Base-by-base conservation (phyloP, 2,888 invertebrate genomes). In the Rhaphigaster nebulosa region DNA sequence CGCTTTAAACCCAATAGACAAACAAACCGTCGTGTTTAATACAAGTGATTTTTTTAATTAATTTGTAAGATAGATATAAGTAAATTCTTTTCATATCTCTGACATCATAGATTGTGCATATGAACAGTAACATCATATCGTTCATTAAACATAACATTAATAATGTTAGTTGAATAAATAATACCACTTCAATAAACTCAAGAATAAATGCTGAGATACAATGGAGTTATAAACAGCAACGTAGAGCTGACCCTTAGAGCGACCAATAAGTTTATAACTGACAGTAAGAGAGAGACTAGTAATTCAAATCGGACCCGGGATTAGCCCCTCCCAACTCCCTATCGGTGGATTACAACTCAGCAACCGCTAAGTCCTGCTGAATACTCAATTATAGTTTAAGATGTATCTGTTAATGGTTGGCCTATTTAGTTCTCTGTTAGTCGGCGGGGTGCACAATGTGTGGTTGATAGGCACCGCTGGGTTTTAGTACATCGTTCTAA, bases 381-480 rank as follows among this genome's bases (percentile, higher is more conserved):
- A 76, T 76, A 76, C 34, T 76, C 70, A 76, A 76, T 76, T 76
- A 76, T 76, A 76, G 70, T 76, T 65, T 76, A 76, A 76, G 70
- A 76, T 76, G 70, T 76, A 76, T 76, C 70, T 76, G 38, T 76
- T 76, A 76, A 76, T 76, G 70, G 70, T 23, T 76, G 34, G 34
- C 6, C 34, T 38, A 29, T 76, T 76, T 34, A 38, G 70, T 10
- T 38, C 23, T 34, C 23, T 20, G 4, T 65, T 29, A 0, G 65
- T 29, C 29, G 4, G 29, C 5, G 65, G 29, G n/a, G 29, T 13
- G 0, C 29, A 65, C 65, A 29, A 34, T 65, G 65, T 65, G 65
- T 29, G 29, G 4, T 5, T 29, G 65, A 29, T 18, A 65, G 3
- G 5, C 65, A n/a, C n/a, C n/a, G n/a, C n/a, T n/a, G 26, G 10